Evolutionary conservation across 2,113 vertebrate genomes (phyloP).

Genomic region (Colossoma macropomum): DNA sequence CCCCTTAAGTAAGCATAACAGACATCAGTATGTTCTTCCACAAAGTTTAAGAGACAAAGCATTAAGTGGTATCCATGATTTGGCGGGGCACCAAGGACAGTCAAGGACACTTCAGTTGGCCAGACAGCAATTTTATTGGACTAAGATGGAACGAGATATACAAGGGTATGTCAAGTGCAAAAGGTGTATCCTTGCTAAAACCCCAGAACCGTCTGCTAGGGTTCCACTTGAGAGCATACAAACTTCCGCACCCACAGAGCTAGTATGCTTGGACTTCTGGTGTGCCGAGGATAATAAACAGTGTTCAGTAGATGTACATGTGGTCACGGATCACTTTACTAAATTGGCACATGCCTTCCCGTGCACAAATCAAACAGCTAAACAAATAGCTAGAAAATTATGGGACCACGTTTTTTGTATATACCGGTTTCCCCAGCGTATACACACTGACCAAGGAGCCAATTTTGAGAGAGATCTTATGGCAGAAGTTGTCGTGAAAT

Average conservation of each 20-base stretch:
- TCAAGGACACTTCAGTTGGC: no score
- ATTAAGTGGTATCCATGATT: not conserved
- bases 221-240: slow-evolving; percentile 33
- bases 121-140: no score
- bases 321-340: no score
- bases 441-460: no score
- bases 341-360: no score
- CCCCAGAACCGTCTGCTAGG: slow-evolving; percentile 25
- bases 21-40: not conserved
- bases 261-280: slow-evolving; percentile 20
- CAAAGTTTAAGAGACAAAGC: not conserved
- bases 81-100: no score
- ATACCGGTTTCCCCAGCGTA: no score
- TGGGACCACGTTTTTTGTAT: no score
- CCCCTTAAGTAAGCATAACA: not conserved
- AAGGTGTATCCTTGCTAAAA: slow-evolving; percentile 39
- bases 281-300: not conserved
- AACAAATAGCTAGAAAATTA: not conserved
- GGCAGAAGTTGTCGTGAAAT: no score
- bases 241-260: not conserved
- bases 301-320: no score
- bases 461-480: not conserved
- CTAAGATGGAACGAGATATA: not conserved
- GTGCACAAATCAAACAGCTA: no score
- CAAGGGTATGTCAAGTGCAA: slow-evolving; percentile 4